Conservation (phyloP, 2,113 vertebrate genomes). For the Sphaerodactylus townsendi region DNA sequence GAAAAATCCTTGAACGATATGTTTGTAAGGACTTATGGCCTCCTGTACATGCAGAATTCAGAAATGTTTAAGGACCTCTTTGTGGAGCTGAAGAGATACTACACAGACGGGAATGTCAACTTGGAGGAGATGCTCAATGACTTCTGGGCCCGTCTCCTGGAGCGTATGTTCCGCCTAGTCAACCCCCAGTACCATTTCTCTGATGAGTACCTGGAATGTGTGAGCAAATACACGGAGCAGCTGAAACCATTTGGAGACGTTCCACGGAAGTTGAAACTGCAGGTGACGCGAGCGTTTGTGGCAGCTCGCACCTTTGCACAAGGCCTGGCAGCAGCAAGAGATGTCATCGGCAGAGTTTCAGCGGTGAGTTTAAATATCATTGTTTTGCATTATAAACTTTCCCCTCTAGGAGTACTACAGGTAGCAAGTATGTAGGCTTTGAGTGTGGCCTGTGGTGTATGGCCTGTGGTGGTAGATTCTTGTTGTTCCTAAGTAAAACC, state of each 20-base stretch:
- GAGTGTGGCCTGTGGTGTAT: not conserved
- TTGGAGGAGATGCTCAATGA: constrained; percentile 93
- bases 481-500: not conserved
- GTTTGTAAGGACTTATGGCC: constrained; percentile 94
- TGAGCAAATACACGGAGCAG: constrained; percentile 93
- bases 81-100: constrained; percentile 86
- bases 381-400: no score
- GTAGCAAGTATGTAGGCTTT: no score
- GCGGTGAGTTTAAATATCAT: constrained; percentile 69
- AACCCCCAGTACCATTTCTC: constrained; percentile 95
- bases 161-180: constrained; percentile 95
- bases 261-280: constrained; percentile 91
- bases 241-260: constrained; percentile 96
- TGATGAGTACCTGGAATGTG: constrained; percentile 92
- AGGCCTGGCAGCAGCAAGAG: constrained; percentile 85
- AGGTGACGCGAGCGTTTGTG: constrained; percentile 89
- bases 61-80: constrained; percentile 97
- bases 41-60: constrained; percentile 93
- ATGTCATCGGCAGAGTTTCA: constrained; percentile 89
- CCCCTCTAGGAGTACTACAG: no score
- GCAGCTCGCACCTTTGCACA: constrained; percentile 91
- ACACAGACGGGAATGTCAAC: constrained; percentile 84
- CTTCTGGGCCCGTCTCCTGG: constrained; percentile 94
- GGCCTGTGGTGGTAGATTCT: accelerated
- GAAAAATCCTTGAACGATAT: constrained; percentile 91